Base-by-base conservation (phyloP, 2,888 invertebrate species). In the Monoplex corrugatus region DNA sequence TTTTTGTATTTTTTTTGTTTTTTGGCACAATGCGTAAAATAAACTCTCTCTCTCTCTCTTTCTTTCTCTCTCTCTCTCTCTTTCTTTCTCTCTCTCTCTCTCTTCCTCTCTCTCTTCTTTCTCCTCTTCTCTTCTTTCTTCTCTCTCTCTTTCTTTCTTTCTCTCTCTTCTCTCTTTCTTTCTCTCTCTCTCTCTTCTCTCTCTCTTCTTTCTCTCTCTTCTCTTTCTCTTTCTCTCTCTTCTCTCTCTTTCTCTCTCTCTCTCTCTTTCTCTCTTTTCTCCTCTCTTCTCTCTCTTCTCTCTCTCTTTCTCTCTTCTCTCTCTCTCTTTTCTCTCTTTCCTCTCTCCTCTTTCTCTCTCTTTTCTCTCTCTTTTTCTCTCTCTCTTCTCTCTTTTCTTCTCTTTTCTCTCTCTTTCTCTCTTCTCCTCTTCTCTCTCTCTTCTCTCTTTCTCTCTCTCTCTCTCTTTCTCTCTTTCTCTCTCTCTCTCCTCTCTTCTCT, bases 341-440 rank as follows among this genome's bases (percentile, higher is more conserved):
- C 10, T n/a, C 50, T 50, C 8, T 50, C 50, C 50, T 50, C 16
- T 8, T 16, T 50, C 16, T 13, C 16, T 16, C n/a, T n/a, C n/a
- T n/a, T n/a, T n/a, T n/a, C n/a, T n/a, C n/a, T n/a, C 8, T 13
- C 8, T 8, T 13, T 50, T 16, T 13, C 50, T 50, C n/a, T n/a
- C n/a, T n/a, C n/a, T n/a, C n/a, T n/a, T n/a, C n/a, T n/a, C n/a
- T n/a, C n/a, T n/a, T n/a, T n/a, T n/a, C n/a, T n/a, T n/a, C n/a
- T n/a, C n/a, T n/a, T n/a, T n/a, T n/a, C n/a, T n/a, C 86, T 57
- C 86, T 32, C 45, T 86, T 43, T 32, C 86, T 68, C 86, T 86
- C 40, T 38, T 38, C 43, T 57, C 43, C n/a, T 86, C 68, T 86
- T 75, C 68, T 86, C 38, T 68, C 40, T 35, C 35, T 19, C 57